Evolutionary conservation across 1,140 invertebrate species (phyloP).

Genomic region (Charaxes varanes): DNA sequence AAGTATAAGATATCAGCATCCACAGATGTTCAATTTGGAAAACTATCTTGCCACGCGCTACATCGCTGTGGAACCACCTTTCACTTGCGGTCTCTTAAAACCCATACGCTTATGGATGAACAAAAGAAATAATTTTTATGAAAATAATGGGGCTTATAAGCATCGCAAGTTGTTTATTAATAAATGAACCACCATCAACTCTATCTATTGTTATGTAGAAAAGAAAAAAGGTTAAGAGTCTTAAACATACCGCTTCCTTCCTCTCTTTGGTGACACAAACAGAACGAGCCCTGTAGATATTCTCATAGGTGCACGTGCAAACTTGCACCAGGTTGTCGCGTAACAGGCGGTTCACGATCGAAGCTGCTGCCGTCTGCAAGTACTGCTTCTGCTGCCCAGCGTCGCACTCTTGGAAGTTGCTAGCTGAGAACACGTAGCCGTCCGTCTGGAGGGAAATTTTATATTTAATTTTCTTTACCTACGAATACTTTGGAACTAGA

Average conservation of each 20-base stretch:
- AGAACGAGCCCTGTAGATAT: slow-evolving; percentile 46
- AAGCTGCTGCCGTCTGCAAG: slow-evolving; percentile 68
- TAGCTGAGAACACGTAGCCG: slow-evolving; percentile 74
- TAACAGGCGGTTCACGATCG: slow-evolving; percentile 65
- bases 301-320: slow-evolving; percentile 69
- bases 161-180: too few species aligned
- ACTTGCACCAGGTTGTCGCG: slow-evolving; percentile 62
- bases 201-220: background rate
- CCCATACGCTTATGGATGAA: too few species aligned
- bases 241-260: slow-evolving; percentile 33
- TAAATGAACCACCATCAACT: too few species aligned
- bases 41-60: too few species aligned
- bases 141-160: too few species aligned
- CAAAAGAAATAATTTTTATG: too few species aligned
- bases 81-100: too few species aligned
- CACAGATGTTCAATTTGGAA: too few species aligned
- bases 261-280: slow-evolving; percentile 46
- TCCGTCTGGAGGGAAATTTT: slow-evolving; percentile 73
- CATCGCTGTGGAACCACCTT: too few species aligned
- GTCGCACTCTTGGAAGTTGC: slow-evolving; percentile 71
- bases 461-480: too few species aligned
- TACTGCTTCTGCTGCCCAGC: slow-evolving; percentile 75
- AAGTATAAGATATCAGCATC: too few species aligned
- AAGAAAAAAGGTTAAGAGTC: background rate
- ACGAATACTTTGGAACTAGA: too few species aligned